These are phyloP conservation scores for Chesias legatella DNA, from an alignment of 2,888 invertebrate genomes.

Conservation along the genomic window DNA sequence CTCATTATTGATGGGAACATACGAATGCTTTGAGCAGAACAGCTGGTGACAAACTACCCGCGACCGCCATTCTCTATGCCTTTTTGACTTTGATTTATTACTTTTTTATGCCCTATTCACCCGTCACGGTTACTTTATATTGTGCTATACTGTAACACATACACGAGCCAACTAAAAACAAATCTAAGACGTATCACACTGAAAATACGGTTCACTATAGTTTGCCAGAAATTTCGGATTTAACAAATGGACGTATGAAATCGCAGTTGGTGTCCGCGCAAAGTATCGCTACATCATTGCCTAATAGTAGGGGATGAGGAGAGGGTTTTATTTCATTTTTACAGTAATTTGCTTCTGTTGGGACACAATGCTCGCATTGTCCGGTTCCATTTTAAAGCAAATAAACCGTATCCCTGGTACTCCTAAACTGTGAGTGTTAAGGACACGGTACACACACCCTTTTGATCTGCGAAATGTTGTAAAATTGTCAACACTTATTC, in stretches of 20 bases:
- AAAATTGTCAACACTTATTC: constrained; percentile 1
- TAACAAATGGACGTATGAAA: constrained; percentile 49
- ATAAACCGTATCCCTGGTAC: constrained; percentile 36
- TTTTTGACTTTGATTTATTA: constrained; percentile 81
- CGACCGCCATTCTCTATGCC: constrained; percentile 77
- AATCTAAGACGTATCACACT: constrained; percentile 29
- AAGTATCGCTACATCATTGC: constrained; percentile 76
- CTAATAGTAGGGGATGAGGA: constrained; percentile 77
- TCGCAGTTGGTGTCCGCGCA: constrained; percentile 65
- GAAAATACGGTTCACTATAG: constrained; percentile 34
- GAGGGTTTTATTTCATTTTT: constrained; percentile 76
- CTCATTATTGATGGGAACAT: constrained; percentile 75
- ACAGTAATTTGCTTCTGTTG: constrained; percentile 77
- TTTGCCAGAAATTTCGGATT: constrained; percentile 21
- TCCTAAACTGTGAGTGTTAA: constrained; percentile 37
- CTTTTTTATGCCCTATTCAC: constrained; percentile 79
- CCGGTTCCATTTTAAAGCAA: constrained; percentile 71
- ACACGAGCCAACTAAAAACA: constrained; percentile 19
- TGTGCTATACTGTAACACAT: constrained; percentile 46
- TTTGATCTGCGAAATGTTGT: constrained; percentile 33
- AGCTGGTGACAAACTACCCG: constrained; percentile 74
- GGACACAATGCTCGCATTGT: constrained; percentile 68
- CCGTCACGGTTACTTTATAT: constrained; percentile 72
- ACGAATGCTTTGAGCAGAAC: constrained; percentile 56
- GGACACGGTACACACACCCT: constrained; percentile 65